Evolutionary conservation across 1,140 invertebrate species (phyloP).

Genomic region (Sarcophaga bullata): DNA sequence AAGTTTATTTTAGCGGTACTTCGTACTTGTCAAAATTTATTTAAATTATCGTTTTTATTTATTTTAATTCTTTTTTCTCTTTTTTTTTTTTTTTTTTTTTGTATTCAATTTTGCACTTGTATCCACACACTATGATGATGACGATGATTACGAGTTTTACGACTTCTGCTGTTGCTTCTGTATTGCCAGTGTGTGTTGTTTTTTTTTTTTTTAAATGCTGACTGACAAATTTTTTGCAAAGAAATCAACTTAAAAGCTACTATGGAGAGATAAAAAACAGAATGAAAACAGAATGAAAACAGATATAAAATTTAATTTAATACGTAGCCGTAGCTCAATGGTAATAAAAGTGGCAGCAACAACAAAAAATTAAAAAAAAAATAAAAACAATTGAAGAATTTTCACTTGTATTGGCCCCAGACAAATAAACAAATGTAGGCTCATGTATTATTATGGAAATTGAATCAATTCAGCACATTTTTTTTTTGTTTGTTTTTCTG

Average conservation of each 20-base stretch:
- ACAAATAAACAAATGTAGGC: constrained; percentile 6
- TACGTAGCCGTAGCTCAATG: neutral
- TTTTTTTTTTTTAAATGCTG: neutral
- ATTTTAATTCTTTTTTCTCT: neutral
- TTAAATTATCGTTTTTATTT: neutral
- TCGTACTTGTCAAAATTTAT: constrained; percentile 16
- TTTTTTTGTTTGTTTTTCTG: neutral
- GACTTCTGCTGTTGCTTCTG: neutral
- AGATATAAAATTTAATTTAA: neutral
- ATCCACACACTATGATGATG: too few species aligned
- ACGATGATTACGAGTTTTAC: too few species aligned
- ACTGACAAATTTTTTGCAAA: constrained; percentile 5
- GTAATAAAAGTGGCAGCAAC: neutral
- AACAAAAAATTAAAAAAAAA: neutral
- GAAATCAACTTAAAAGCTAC: neutral
- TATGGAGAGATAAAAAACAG: neutral
- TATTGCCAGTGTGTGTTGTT: neutral
- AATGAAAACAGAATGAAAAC: neutral
- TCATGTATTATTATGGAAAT: neutral
- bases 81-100: too few species aligned
- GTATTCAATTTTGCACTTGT: too few species aligned
- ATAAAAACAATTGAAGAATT: neutral
- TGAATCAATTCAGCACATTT: neutral
- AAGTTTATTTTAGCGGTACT: neutral
- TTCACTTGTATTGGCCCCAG: constrained; percentile 2